Base-by-base conservation (phyloP, 1,140 invertebrate species). In the Heterodera schachtii region DNA sequence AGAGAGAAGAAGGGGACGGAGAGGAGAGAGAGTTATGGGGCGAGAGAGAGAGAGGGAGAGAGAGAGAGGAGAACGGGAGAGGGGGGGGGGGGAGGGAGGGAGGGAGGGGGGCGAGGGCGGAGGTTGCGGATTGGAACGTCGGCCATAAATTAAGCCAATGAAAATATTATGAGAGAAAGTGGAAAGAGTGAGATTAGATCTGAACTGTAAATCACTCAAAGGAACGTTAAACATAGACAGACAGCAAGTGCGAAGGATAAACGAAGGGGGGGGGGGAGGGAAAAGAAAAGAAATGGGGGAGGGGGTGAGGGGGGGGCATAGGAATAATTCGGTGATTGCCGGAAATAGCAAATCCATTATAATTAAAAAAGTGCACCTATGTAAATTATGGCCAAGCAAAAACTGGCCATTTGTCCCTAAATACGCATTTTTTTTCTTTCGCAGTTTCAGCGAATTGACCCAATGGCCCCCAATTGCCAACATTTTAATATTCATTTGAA, bases 161-260 rank as follows among this genome's bases (percentile, higher is more conserved):
- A 78, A 78, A 78, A 69, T 69, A 78, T 78, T 78, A 78, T 78
- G 5, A 4, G 49, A 75, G 46, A 44, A 41, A 7, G 74, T 75
- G 73, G 73, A 49, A 49, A 75, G 57, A 19, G 13, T 0, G 19
- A 78, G 76, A 78, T 78, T 78, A 69, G 31, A 78, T 66, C 76
- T 44, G 21, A 76, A 70, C 76, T 69, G 76, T 78, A 78, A 78
- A 78, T 78, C 76, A 78, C 31, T 78, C 76, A 67, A 9, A 66
- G 31, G 31, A 31, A 31, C 31, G 31, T 31, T 31, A 31, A 31
- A 31, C 9, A 75, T 41, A 44, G 60, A 60, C 41, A 49, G 60
- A 31, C 57, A 44, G 60, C 13, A 75, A 16, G 46, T 49, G 46
- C 31, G 21, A 44, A 3, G 41, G 21, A 31, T 19, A 73, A 57